Base-by-base conservation (phyloP, 2,888 invertebrate genomes). In the Sussaba pulchella region DNA sequence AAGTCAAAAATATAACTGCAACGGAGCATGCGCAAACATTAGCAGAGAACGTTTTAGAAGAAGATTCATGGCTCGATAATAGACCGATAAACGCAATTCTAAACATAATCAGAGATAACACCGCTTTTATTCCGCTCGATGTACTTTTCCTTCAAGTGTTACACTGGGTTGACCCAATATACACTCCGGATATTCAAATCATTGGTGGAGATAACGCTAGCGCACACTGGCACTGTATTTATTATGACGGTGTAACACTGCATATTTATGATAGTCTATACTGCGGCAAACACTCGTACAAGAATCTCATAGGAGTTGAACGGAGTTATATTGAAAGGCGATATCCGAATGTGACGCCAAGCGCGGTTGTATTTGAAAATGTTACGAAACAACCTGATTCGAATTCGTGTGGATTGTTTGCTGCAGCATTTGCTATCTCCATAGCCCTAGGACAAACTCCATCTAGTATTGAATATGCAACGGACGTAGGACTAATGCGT, bases 181-280 rank as follows among this genome's bases (percentile, higher is more conserved):
- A 21, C 17, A 54, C 26, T 26, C 21, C 19, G 3, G 54, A 54
- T 54, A 24, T 54, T n/a, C 54, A 54, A 17, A 54, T 54, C 8
- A 17, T 47, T 19, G 26, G 24, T n/a, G 43, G 43, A 43, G 43
- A 10, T n/a, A 43, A 43, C n/a, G 54, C 12, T 12, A 14, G 26
- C 10, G 24, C 10, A 9, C 54, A 54, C n/a, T 54, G 26, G 54
- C 54, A 54, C 26, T 54, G 54, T 10, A 54, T 54, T 26, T 54
- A 54, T 54, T 54, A 54, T 17, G 54, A 54, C 26, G 26, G 26
- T 2, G 12, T 21, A 14, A 54, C 12, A 24, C 54, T 54, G 10
- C 54, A 54, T 17, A 54, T 54, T 21, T 54, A 54, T 26, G 26
- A 54, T 21, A 54, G 54, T 24, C 2, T 54, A 10, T 54, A 54